Evolutionary conservation across 2,888 invertebrate genomes (phyloP).

Genomic region (Anagyrus pseudococci): DNA sequence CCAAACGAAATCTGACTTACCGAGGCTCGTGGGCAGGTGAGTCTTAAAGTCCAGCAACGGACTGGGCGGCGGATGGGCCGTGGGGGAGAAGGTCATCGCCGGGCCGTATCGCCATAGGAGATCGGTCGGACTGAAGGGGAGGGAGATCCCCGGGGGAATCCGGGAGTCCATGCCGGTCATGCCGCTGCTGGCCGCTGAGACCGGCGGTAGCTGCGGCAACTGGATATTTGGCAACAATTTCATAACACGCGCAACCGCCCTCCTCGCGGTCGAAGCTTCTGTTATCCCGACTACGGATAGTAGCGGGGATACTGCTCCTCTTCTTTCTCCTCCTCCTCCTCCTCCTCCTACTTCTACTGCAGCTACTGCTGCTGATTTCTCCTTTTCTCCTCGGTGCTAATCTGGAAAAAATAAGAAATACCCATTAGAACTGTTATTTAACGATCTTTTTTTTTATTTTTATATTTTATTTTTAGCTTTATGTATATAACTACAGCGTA

Average conservation of each 20-base stretch:
- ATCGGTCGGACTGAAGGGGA: slow-evolving; percentile 84
- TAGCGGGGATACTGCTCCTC: neutral
- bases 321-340: neutral
- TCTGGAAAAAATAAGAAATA: no score
- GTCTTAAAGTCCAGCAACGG: slow-evolving; percentile 86
- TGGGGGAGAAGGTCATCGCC: slow-evolving; percentile 74
- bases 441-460: no score
- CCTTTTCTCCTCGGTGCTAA: no score
- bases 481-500: no score
- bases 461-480: no score
- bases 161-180: slow-evolving; percentile 75
- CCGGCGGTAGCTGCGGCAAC: slow-evolving; percentile 60
- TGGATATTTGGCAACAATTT: slow-evolving; percentile 65
- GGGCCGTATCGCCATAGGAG: slow-evolving; percentile 85
- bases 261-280: slow-evolving; percentile 25
- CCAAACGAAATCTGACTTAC: slow-evolving; percentile 55
- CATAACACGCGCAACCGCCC: slow-evolving; percentile 53
- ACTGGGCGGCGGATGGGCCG: slow-evolving; percentile 69
- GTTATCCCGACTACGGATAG: neutral
- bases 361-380: no score
- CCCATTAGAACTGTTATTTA: no score
- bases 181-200: slow-evolving; percentile 56
- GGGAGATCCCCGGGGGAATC: slow-evolving; percentile 72
- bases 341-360: no score
- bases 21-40: slow-evolving; percentile 80